Evolutionary conservation across 2,888 invertebrate species (phyloP).

Genomic region (Thereva nobilitata): DNA sequence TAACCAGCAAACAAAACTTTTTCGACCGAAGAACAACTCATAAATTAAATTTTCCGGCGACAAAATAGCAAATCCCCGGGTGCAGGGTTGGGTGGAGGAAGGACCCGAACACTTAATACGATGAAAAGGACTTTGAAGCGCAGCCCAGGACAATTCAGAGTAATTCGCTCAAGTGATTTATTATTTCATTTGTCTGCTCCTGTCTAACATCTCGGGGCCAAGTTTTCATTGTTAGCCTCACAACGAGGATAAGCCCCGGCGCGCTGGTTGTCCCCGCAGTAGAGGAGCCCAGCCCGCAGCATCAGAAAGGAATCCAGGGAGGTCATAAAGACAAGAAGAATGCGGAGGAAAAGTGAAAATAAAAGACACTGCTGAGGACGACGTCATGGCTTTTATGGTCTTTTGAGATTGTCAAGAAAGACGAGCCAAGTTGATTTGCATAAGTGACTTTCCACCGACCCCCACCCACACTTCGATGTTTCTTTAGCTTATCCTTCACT

Average conservation of each 20-base stretch:
- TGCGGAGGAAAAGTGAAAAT: constrained; percentile 21
- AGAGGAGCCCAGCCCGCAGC: not conserved
- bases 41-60: constrained; percentile 29
- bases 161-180: constrained; percentile 32
- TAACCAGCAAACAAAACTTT: constrained; percentile 21
- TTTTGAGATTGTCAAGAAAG: constrained; percentile 14
- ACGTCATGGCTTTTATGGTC: constrained; percentile 15
- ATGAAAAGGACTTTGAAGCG: constrained; percentile 14
- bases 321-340: constrained; percentile 15
- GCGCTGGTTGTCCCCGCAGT: not conserved
- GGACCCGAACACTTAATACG: constrained; percentile 14
- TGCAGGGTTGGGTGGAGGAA: constrained; percentile 21
- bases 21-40: constrained; percentile 23
- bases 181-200: constrained; percentile 26
- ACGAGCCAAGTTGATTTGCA: constrained; percentile 24
- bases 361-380: not conserved
- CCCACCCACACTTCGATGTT: too few relatives aligned
- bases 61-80: constrained; percentile 26
- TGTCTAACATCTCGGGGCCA: constrained; percentile 26
- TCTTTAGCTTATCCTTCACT: too few relatives aligned
- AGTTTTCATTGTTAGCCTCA: constrained; percentile 13
- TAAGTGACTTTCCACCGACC: not conserved
- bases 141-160: constrained; percentile 24
- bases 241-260: constrained; percentile 15
- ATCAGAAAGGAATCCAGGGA: constrained; percentile 23